These are phyloP conservation scores for Enteromius radiatus DNA, from an alignment of 2,797 vertebrate species.

Conservation along the genomic window DNA sequence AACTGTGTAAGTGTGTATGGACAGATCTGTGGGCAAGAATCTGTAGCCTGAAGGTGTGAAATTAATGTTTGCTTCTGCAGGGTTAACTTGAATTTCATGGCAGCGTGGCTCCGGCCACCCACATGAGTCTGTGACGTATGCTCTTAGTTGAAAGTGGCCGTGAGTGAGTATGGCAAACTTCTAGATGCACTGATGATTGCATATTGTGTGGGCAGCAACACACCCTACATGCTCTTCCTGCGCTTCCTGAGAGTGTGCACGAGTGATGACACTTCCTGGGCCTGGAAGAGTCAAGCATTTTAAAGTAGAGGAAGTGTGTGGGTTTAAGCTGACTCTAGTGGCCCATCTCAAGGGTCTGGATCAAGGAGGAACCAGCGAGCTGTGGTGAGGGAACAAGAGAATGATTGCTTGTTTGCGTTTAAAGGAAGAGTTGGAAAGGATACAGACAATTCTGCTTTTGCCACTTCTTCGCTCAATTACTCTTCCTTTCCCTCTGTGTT, in stretches of 20 bases:
- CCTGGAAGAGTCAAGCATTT: constrained; percentile 45
- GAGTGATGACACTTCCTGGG: constrained; percentile 48
- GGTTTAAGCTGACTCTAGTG: constrained; percentile 47
- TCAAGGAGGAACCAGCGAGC: constrained; percentile 8
- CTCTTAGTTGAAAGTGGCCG: constrained; percentile 10
- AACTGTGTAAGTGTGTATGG: background rate
- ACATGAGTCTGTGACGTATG: constrained; percentile 23
- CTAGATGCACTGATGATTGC: constrained; percentile 36
- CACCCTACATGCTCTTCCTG: constrained; percentile 17
- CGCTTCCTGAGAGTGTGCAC: constrained; percentile 57
- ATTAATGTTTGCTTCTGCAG: constrained; percentile 47
- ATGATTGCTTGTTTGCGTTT: constrained; percentile 42
- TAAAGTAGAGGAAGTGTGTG: constrained; percentile 54
- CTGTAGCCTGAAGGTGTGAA: constrained; percentile 48
- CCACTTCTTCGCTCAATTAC: background rate
- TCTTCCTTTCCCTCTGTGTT: constrained; percentile 29
- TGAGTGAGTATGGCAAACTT: constrained; percentile 21
- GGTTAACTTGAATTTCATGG: constrained; percentile 45
- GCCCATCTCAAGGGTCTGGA: constrained; percentile 48
- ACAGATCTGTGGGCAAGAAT: constrained; percentile 24
- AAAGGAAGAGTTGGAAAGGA: constrained; percentile 22
- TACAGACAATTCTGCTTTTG: background rate
- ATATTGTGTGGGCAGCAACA: constrained; percentile 45
- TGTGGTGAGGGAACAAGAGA: constrained; percentile 37
- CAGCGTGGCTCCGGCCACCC: constrained; percentile 49